phyloP scores from a whole-genome alignment of 2,113 vertebrate genomes.

The Ictalurus furcatus region DNA sequence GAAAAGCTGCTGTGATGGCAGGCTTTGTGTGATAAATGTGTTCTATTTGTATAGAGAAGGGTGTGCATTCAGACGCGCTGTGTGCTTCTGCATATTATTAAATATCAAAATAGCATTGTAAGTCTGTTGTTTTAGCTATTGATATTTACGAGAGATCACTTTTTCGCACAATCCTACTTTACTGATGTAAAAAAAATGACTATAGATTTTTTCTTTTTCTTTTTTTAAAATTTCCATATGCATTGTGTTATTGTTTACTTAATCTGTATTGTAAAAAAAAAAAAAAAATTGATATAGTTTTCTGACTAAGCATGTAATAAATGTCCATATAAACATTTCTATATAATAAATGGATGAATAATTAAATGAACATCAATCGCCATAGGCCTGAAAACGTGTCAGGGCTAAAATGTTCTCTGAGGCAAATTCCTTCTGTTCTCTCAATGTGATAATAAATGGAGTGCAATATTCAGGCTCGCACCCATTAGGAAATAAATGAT shows the following conservation, averaged over 20 bases:
- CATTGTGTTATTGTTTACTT: neutral
- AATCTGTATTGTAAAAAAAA: neutral
- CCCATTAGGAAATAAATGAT: neutral
- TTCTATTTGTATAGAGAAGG: neutral
- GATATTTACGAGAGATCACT: neutral
- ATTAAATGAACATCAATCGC: neutral
- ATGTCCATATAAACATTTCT: neutral
- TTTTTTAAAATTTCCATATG: neutral
- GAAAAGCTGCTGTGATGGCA: neutral
- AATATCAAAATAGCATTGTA: neutral
- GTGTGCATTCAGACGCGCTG: neutral
- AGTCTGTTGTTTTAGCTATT: neutral
- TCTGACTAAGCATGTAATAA: neutral
- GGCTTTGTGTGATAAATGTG: neutral
- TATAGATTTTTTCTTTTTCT: too few relatives aligned
- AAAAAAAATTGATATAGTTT: neutral
- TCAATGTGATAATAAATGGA: neutral
- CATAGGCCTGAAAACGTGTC: neutral
- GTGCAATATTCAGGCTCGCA: neutral
- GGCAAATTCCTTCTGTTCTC: neutral
- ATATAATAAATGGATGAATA: neutral
- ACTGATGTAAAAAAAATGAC: neutral
- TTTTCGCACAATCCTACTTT: neutral
- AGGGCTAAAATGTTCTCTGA: neutral
- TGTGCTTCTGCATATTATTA: neutral